Base-by-base conservation (phyloP, 2,797 vertebrate genomes). In the Enteromius paludinosus region DNA sequence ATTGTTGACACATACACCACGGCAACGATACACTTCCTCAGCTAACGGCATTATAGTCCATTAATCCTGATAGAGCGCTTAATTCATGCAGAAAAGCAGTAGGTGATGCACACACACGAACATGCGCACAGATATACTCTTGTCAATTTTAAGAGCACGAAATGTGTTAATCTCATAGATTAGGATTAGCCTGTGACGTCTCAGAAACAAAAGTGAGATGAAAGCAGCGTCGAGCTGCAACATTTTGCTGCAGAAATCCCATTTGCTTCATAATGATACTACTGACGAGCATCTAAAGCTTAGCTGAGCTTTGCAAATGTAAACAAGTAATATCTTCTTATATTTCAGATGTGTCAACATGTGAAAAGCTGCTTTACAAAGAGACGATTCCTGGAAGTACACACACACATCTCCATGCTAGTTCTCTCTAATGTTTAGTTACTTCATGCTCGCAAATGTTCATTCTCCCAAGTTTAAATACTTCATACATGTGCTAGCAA, bases 91-190 rank as follows among this genome's bases (percentile, higher is more conserved):
- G 65, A 77, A 33, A 61, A 84, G 47, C 38, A 45, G 64, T 69
- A 68, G 69, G 43, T 64, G 69, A 47, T 20, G 33, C 25, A 28
- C 20, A 70, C 38, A 61, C 20, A 74, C 6, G 38, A 61, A 70
- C 68, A 69, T 18, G 45, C n/a, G 72, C 82, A 41, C 28, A 73
- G 76, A 79, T 54, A 52, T 49, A 86, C 68, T 43, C 28, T 61
- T 78, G 68, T 41, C 64, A 54, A 41, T 54, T 56, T 56, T 45
- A 77, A 78, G 30, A 71, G 82, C 78, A 68, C 30, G 69, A 79
- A 87, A 73, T 70, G 20, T 18, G 61, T 68, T 79, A 62, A 83
- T 84, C 76, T 72, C 47, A 49, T 52, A 87, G 82, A 89, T 85
- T 10, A 77, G 25, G 78, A 82, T 82, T 75, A 74, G 61, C 41